Evolutionary conservation across 2,888 invertebrate genomes (phyloP).

Genomic region (Meandrusa payeni): DNA sequence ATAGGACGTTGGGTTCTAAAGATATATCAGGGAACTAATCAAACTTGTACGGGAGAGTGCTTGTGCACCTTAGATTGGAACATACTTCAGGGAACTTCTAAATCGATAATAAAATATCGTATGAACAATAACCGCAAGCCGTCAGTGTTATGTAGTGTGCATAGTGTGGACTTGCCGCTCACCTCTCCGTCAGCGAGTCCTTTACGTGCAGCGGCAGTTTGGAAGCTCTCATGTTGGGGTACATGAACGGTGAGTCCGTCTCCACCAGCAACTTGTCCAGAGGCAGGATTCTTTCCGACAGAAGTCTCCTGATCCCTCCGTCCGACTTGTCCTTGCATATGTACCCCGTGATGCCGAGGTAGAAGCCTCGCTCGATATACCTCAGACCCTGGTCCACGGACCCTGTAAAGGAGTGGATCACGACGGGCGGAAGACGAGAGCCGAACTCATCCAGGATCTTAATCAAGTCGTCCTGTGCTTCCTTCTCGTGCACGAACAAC

Average conservation of each 20-base stretch:
- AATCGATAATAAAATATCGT: too few species aligned
- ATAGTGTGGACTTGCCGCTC: too few species aligned
- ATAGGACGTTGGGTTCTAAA: too few species aligned
- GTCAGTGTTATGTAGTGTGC: too few species aligned
- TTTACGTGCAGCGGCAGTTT: slow-evolving; percentile 94
- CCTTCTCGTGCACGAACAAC: slow-evolving; percentile 94
- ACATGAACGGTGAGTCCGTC: slow-evolving; percentile 98
- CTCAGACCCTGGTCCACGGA: slow-evolving; percentile 88
- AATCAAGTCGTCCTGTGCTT: slow-evolving; percentile 92
- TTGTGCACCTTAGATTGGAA: too few species aligned
- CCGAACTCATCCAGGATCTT: slow-evolving; percentile 81
- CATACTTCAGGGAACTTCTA: too few species aligned
- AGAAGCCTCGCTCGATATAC: slow-evolving; percentile 92
- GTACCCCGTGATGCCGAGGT: slow-evolving; percentile 89
- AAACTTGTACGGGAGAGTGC: too few species aligned
- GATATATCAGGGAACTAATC: too few species aligned
- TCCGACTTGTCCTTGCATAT: slow-evolving; percentile 96
- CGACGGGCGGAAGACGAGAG: slow-evolving; percentile 86
- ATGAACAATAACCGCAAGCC: too few species aligned
- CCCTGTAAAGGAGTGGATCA: slow-evolving; percentile 96
- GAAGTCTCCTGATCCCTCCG: slow-evolving; percentile 90
- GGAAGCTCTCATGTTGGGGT: slow-evolving; percentile 95
- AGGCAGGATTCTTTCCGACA: slow-evolving; percentile 90
- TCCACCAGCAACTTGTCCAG: slow-evolving; percentile 93
- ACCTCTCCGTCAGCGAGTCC: slow-evolving; percentile 92